phyloP scores from a whole-genome alignment of 2,888 invertebrate species.

The Tipula vernalis region DNA sequence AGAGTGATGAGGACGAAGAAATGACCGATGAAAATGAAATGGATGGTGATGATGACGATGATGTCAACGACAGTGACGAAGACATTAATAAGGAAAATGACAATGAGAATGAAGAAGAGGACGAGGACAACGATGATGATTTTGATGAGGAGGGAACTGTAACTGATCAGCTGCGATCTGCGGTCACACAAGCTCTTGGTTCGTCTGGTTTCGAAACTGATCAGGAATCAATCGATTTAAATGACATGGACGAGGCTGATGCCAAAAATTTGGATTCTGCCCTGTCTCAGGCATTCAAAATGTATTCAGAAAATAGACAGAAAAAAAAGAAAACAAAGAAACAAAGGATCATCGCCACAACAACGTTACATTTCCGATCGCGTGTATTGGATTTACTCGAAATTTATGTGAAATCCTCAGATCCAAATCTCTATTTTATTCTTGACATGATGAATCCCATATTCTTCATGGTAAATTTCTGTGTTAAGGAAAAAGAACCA shows the following conservation, averaged over 20 bases:
- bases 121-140: slow-evolving; percentile 38
- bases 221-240: slow-evolving; percentile 57
- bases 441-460: slow-evolving; percentile 57
- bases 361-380: slow-evolving; percentile 57
- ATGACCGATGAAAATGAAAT: slow-evolving; percentile 18
- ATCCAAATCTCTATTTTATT: slow-evolving; percentile 52
- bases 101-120: slow-evolving; percentile 27
- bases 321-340: slow-evolving; percentile 40
- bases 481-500: slow-evolving; percentile 54
- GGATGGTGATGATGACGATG: slow-evolving; percentile 23
- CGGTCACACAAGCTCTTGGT: slow-evolving; percentile 55
- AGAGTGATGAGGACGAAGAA: slow-evolving; percentile 16
- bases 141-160: slow-evolving; percentile 48
- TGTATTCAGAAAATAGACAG: slow-evolving; percentile 20
- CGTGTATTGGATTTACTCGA: slow-evolving; percentile 64
- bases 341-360: slow-evolving; percentile 49
- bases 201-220: slow-evolving; percentile 36
- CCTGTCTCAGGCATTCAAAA: slow-evolving; percentile 56
- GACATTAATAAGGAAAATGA: slow-evolving; percentile 33
- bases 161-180: slow-evolving; percentile 56
- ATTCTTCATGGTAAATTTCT: slow-evolving; percentile 53
- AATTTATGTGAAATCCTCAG: slow-evolving; percentile 51
- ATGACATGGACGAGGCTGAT: slow-evolving; percentile 63
- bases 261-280: slow-evolving; percentile 60
- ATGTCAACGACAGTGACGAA: slow-evolving; percentile 29